Percentiles rank a stretch among this genome's conserved stretches.
Evolutionary conservation across 2,888 invertebrate species (phyloP).

Genomic region (Eupithecia exiguata): DNA sequence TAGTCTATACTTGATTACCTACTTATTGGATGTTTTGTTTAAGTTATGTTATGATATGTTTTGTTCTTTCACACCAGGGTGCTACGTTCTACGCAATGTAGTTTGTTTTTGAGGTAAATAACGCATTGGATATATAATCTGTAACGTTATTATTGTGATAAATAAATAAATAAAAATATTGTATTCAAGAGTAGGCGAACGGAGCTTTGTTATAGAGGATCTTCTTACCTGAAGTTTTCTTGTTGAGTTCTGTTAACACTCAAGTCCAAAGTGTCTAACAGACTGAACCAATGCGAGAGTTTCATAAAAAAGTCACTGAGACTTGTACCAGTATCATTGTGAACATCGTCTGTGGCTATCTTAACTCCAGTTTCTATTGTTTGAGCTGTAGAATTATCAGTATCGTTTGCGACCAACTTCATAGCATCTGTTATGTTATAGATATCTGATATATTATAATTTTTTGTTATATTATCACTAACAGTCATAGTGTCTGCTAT

Average conservation of each 20-base stretch:
- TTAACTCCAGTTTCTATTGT: not conserved
- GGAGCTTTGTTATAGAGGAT: not conserved
- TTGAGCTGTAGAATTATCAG: not conserved
- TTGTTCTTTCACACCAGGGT: not conserved
- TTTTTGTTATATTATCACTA: not conserved
- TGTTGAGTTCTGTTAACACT: constrained; percentile 17
- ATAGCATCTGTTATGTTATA: not conserved
- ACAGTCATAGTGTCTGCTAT: not conserved
- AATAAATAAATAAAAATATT: no score
- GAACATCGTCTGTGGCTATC: not conserved
- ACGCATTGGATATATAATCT: no score
- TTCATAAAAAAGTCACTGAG: constrained; percentile 56
- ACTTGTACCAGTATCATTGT: constrained; percentile 28
- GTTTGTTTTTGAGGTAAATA: not conserved
- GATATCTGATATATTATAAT: not conserved
- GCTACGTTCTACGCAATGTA: not conserved
- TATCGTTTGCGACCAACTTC: not conserved
- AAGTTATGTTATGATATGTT: not conserved
- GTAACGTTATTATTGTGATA: no score
- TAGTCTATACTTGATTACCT: no score
- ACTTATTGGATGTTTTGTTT: no score
- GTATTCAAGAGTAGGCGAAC: not conserved
- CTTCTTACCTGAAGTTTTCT: constrained; percentile 33
- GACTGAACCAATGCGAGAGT: constrained; percentile 60
- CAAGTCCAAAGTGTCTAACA: constrained; percentile 45